phyloP scores from a whole-genome alignment of 2,797 vertebrate genomes.

The Muscicapa comitata region DNA sequence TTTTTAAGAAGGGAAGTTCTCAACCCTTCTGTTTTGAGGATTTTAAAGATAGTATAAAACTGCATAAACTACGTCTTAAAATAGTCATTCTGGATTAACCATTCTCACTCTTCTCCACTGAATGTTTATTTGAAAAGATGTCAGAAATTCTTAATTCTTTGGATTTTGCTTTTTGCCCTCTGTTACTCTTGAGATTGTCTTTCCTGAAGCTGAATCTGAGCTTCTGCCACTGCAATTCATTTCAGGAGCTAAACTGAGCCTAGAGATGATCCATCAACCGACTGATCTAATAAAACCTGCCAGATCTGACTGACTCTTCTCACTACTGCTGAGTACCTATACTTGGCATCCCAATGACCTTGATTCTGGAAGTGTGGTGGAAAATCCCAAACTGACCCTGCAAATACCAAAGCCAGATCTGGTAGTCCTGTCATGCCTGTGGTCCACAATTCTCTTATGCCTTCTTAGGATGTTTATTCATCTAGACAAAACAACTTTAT shows the following conservation, averaged over 20 bases:
- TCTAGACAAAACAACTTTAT: background rate
- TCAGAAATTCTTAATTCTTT: background rate
- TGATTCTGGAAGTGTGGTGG: background rate
- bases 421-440: background rate
- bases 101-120: background rate
- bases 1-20: background rate
- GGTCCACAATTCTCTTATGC: background rate
- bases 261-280: background rate
- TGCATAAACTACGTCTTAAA: too few species aligned
- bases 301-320: background rate
- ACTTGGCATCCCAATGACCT: background rate
- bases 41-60: background rate
- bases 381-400: background rate
- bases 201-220: background rate
- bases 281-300: too few species aligned
- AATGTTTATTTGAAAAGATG: background rate
- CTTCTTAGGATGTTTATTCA: background rate
- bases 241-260: background rate
- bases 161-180: background rate
- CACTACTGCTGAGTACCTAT: too few species aligned
- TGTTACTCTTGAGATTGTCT: background rate
- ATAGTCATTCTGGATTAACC: background rate
- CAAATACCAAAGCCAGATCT: background rate
- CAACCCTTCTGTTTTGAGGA: background rate
- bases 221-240: background rate